Evolutionary conservation across 2,113 vertebrate species (phyloP), one percentile per base, ranked within the genome.

Genomic region (Synodontis membranacea): DNA sequence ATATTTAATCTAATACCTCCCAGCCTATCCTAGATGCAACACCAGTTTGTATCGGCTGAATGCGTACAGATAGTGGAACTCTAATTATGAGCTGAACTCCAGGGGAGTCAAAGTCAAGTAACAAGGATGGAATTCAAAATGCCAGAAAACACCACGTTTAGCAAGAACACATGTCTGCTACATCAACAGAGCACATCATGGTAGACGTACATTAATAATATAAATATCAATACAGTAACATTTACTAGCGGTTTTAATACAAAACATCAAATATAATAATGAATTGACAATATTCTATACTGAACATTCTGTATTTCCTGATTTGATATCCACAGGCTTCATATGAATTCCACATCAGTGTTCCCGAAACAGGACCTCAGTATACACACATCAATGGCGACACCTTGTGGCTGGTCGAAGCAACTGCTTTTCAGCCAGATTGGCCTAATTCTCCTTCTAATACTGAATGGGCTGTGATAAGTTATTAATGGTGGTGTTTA

Each of bases 381-480:
- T 15, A 79, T 56, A 58, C 37, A 25, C 54, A 62, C n/a, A 37
- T 48, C 83, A 39, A 87, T 39, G n/a, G 86, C 2, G 76, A 83
- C 91, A 83, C 83, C 89, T 86, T 68, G 86, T 88, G 91, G 89
- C 34, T 11, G 17, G 2, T 25, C 5, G n/a, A 8, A 11, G 25
- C 64, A 86, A 31, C 39, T 68, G 60, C 87, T 5, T 52, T 42
- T 5, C 42, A 50, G 34, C 34, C 48, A 34, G 60, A 54, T 78
- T 58, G n/a, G 25, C 68, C 25, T 84, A 66, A 82, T 31, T 80
- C 80, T 76, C 80, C 31, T 87, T 87, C 48, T 76, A 86, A 86
- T 82, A 48, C 31, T 31, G 44, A 76, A 42, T 86, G 48, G 83
- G 31, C 37, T 62, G 58, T 31, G 62, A 31, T 76, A 31, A 3